Evolutionary conservation across 1,140 invertebrate species (phyloP).

Genomic region (Drosophila kohkoa): DNA sequence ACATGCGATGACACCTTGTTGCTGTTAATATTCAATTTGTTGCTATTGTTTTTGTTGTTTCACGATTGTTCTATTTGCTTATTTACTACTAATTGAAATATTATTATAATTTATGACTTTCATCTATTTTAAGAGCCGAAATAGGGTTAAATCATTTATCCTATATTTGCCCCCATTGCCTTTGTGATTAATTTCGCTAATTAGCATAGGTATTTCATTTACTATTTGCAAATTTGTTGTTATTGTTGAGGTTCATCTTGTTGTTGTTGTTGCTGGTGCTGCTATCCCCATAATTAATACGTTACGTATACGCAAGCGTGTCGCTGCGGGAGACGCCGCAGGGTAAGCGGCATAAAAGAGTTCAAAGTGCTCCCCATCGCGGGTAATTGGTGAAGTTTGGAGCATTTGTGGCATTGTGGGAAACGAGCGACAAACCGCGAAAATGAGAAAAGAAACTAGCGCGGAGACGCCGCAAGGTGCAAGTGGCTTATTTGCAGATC

Average conservation of each 20-base stretch:
- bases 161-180: conserved; percentile 32
- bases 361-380: conserved; percentile 70
- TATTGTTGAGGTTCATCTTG: conserved; percentile 12
- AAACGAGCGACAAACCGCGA: conserved; percentile 39
- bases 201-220: conserved; percentile 49
- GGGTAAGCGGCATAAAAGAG: conserved; percentile 60
- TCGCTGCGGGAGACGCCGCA: conserved; percentile 64
- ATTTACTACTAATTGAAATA: conserved; percentile 49
- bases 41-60: conserved; percentile 2
- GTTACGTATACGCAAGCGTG: conserved; percentile 76
- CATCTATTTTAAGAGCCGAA: conserved; percentile 46
- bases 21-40: conserved; percentile 25
- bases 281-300: conserved; percentile 69
- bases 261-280: conserved; percentile 32
- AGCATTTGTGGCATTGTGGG: conserved; percentile 50
- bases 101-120: conserved; percentile 72
- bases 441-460: conserved; percentile 12
- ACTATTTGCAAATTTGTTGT: conserved; percentile 34
- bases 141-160: conserved; percentile 48
- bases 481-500: conserved; percentile 66
- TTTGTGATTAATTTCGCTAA: conserved; percentile 72
- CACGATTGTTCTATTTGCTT: conserved; percentile 1
- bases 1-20: conserved; percentile 67
- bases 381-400: conserved; percentile 57
- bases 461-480: conserved; percentile 50